Evolutionary conservation across 2,797 vertebrate species (phyloP).

Genomic region (Phoebastria nigripes): DNA sequence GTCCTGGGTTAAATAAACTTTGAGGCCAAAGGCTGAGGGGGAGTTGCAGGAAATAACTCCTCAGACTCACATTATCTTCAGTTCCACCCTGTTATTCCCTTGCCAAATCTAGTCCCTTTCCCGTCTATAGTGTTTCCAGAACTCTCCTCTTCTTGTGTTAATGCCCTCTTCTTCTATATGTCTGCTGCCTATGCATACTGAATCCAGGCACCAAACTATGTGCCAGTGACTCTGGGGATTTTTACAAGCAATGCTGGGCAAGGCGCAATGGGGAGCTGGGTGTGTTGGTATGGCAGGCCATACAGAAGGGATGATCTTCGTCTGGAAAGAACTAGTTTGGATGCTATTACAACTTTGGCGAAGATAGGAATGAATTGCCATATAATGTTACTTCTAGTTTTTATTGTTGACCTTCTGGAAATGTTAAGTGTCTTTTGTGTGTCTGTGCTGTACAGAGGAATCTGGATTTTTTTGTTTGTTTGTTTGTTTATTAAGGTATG

Average conservation of each 20-base stretch:
- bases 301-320: neutral
- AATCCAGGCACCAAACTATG: neutral
- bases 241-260: neutral
- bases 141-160: neutral
- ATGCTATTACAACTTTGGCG: neutral
- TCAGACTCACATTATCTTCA: conserved; percentile 50
- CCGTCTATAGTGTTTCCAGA: neutral
- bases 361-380: neutral
- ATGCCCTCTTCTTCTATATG: neutral
- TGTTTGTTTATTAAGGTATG: neutral
- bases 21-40: conserved; percentile 27
- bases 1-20: conserved; percentile 63
- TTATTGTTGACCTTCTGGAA: neutral
- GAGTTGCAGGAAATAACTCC: conserved; percentile 61
- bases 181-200: neutral
- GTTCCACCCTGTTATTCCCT: conserved; percentile 43
- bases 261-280: neutral
- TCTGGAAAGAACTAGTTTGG: neutral
- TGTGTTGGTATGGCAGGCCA: neutral
- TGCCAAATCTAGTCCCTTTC: conserved; percentile 41
- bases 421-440: neutral
- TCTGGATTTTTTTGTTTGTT: neutral
- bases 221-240: neutral
- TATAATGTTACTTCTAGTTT: neutral
- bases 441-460: neutral